Evolutionary conservation across 2,797 vertebrate genomes (phyloP), one percentile per base, ranked within the genome.

Genomic region (Mormyrus hasselquistii): DNA sequence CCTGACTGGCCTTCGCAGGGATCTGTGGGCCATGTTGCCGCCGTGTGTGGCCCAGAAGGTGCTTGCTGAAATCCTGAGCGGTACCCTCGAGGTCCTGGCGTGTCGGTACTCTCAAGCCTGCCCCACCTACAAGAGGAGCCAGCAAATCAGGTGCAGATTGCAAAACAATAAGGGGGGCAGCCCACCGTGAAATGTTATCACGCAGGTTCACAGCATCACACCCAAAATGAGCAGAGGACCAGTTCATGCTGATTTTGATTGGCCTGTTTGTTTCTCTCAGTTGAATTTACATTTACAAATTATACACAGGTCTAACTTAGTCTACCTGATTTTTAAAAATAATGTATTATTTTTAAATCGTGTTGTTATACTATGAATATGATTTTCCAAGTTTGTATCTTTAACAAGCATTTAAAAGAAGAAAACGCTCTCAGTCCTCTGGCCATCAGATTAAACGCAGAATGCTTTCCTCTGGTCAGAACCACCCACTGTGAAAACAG

Each of bases 71-170:
- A 96, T 99, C 79, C 89, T 99, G 91, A 96, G 97, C 86, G 95
- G 95, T 91, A 97, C 96, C 55, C 94, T 99, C 92, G 94, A 95
- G 93, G 89, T 98, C 3, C 92, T 99, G 89, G 95, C 96, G 82
- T 96, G 95, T 93, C 97, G 98, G 96, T 99, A 99, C 88, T 96
- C 96, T 89, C 94, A 92, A 82, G 97, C 94, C 14, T 95, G 92
- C 87, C 97, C 98, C 86, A 98, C 96, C 82, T 98, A 97, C 93
- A 97, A 96, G 89, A 97, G 98, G 94, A 97, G 97, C 88, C 93
- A 95, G 89, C 98, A 99, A 91, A 97, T 99, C 95, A 98, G 98
- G 98, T 99, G 97, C 91, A 62, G 2, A 65, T 84, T 83, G 69
- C 25, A 10, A 14, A 19, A n/a, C 29, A 41, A 38, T 29, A 29